Evolutionary conservation across 1,140 invertebrate species (phyloP), one percentile per base, ranked within the genome.

Genomic region (Halyomorpha halys): DNA sequence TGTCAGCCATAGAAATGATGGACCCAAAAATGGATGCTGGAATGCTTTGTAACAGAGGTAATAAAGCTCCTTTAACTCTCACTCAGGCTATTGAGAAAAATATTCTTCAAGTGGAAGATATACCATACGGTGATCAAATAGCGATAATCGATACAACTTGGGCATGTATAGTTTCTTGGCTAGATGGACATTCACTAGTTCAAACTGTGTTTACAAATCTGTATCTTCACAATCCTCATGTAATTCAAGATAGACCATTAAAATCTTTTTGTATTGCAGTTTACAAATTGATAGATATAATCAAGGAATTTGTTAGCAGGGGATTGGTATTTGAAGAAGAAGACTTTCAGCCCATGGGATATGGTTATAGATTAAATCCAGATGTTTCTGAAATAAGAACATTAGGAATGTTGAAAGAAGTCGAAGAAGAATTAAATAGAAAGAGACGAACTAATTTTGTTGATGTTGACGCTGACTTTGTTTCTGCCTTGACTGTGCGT

Each of bases 1-100:
- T 98, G 96, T 97, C 94, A 13, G 96, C 96, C 0, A 98, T 98
- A 73, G 96, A 98, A 76, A 97, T 98, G 91, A 98, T 98, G 95
- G 95, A 98, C 77, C 94, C 94, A 1, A 98, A 98, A 82, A 98
- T 98, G 96, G 96, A 98, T 81, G 94, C 94, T 49, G 95, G 95
- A 23, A 97, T 98, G 94, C 75, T 94, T 68, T 96, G 93, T 73
- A 97, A 97, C 76, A 81, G 89, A 72, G 86, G 86, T 13, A 84
- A 84, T 68, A 84, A 88, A 70, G 85, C 90, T 74, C 85, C 91
- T 44, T 81, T 92, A n/a, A 93, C 85, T 62, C 93, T 97, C 73
- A 84, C 89, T 69, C 86, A 93, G 71, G 87, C 91, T 65, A 83
- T 94, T 21, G 81, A 86, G 83, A 81, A 81, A 69, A 86, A 86